Percentiles rank a stretch among this genome's conserved stretches.
phyloP scores from a whole-genome alignment of 2,113 vertebrate genomes.

The Amblyopsis rosae region DNA sequence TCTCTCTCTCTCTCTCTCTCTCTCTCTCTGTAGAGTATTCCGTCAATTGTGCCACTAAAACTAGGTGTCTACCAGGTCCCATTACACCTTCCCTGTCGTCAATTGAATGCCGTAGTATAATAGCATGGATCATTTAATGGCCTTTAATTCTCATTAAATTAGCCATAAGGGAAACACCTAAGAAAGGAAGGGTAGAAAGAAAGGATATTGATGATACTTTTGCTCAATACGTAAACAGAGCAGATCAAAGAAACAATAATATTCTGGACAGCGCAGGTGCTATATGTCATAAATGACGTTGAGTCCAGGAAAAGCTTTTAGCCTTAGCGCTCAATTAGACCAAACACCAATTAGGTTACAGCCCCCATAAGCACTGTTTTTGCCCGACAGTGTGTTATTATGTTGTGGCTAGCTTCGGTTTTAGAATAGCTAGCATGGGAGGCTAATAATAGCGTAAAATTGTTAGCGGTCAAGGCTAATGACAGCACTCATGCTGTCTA shows the following conservation, averaged over 20 bases:
- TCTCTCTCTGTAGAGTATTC: neutral
- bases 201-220: constrained; percentile 21
- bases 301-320: constrained; percentile 55
- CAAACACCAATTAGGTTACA: constrained; percentile 50
- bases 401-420: constrained; percentile 42
- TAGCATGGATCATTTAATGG: constrained; percentile 63
- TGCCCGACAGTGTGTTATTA: constrained; percentile 40
- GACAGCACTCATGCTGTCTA: constrained; percentile 32
- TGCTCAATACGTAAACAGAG: neutral
- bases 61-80: constrained; percentile 24
- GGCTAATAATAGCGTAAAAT: constrained; percentile 55
- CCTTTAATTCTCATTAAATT: constrained; percentile 62
- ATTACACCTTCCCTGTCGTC: constrained; percentile 54
- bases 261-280: constrained; percentile 8
- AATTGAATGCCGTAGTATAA: constrained; percentile 57
- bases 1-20: constrained; percentile 12
- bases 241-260: neutral
- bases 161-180: constrained; percentile 35
- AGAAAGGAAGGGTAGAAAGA: constrained; percentile 27
- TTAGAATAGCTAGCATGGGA: constrained; percentile 54
- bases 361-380: constrained; percentile 39
- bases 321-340: constrained; percentile 52
- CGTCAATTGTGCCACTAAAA: neutral
- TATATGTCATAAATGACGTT: constrained; percentile 16
- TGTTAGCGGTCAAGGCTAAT: constrained; percentile 46